phyloP scores from a whole-genome alignment of 2,113 vertebrate species.

The Dicrurus megarhynchus region DNA sequence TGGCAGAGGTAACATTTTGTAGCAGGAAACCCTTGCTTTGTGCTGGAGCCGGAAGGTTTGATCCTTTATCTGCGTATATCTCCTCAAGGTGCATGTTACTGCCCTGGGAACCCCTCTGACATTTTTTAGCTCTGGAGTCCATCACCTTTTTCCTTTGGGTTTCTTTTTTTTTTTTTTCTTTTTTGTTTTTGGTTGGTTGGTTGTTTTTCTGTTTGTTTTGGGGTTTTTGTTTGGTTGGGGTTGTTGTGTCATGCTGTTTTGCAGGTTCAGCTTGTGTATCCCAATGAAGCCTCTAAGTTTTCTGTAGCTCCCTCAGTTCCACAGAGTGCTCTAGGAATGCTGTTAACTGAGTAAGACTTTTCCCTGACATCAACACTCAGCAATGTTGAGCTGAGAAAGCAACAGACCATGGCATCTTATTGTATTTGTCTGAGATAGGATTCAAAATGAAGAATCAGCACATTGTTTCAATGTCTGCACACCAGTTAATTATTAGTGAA shows the following conservation, averaged over 20 bases:
- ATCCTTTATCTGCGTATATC: neutral
- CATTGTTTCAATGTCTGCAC: constrained; percentile 54
- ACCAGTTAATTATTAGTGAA: constrained; percentile 54
- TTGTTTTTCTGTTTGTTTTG: neutral
- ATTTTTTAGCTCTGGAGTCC: neutral
- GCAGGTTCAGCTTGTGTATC: neutral
- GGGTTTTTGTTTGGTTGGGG: neutral
- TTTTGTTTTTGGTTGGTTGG: neutral
- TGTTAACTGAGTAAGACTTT: constrained; percentile 22
- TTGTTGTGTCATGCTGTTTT: neutral
- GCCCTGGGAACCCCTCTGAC: neutral
- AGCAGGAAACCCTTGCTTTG: neutral
- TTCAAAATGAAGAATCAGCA: constrained; percentile 26
- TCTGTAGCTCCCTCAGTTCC: neutral
- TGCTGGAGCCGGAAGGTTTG: neutral
- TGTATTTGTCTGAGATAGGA: constrained; percentile 50
- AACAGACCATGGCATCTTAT: constrained; percentile 34
- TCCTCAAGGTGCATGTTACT: neutral
- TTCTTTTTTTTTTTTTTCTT: fast-evolving
- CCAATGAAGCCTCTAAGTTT: neutral
- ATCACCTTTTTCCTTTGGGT: neutral
- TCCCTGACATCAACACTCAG: constrained; percentile 42
- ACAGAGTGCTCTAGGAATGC: constrained; percentile 19
- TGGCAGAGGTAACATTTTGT: neutral
- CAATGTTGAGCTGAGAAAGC: constrained; percentile 23